phyloP scores from a whole-genome alignment of 2,113 vertebrate genomes.

The Rhinopomastus cyanomelas region DNA sequence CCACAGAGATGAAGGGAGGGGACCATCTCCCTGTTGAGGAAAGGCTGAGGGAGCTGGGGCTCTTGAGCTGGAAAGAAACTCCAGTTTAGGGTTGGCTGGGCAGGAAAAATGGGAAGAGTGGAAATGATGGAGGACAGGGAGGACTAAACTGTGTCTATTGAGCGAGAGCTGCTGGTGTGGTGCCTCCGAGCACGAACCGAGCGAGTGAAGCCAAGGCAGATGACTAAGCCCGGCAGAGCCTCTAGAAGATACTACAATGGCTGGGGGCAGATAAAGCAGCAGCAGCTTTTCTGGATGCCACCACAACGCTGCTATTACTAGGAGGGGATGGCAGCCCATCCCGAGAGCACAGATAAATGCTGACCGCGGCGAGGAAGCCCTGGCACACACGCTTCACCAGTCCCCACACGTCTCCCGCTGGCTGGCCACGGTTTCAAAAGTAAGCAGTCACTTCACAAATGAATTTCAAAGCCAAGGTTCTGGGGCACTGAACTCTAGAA shows the following conservation, averaged over 20 bases:
- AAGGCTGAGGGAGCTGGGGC: too few relatives aligned
- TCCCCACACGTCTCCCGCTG: not conserved
- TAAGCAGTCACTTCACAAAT: not conserved
- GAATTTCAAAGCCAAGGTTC: not conserved
- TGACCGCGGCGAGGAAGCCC: not conserved
- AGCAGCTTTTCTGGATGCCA: constrained; percentile 1
- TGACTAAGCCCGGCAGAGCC: not conserved
- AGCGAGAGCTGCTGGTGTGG: not conserved
- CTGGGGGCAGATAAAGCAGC: constrained; percentile 39
- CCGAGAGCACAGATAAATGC: constrained; percentile 16
- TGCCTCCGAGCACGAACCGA: not conserved
- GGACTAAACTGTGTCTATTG: not conserved
- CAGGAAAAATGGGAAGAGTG: not conserved
- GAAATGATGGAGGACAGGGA: not conserved
- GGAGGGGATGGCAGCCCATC: constrained; percentile 8
- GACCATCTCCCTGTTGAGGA: too few relatives aligned
- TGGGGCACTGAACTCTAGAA: not conserved
- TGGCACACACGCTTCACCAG: not conserved
- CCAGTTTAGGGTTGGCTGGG: not conserved
- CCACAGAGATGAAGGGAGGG: too few relatives aligned
- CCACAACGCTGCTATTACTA: constrained; percentile 24
- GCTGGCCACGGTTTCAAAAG: not conserved
- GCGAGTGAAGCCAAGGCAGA: not conserved
- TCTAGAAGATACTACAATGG: constrained; percentile 29
- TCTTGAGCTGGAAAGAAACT: not conserved